Evolutionary conservation across 2,888 invertebrate species (phyloP).

Genomic region (Macrosiphum euphorbiae): DNA sequence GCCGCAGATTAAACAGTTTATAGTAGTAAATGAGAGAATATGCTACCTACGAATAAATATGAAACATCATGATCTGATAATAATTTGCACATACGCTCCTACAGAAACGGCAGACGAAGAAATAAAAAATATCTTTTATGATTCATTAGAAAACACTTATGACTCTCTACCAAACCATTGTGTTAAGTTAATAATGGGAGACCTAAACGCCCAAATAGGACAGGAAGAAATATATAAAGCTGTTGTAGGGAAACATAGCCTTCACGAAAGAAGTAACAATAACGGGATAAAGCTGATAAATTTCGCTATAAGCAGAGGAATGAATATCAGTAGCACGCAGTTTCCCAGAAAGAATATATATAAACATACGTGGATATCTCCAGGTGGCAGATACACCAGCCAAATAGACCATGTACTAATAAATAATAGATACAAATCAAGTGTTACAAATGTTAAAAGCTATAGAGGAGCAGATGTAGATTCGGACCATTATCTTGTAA

Average conservation of each 20-base stretch:
- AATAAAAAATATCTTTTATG: constrained; percentile 66
- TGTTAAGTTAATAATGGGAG: constrained; percentile 66
- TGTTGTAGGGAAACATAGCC: constrained; percentile 65
- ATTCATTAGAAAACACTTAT: constrained; percentile 62
- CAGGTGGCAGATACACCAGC: too few species aligned
- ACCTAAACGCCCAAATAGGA: constrained; percentile 67
- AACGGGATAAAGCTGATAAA: constrained; percentile 64
- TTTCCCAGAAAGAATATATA: too few species aligned
- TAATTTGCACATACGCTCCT: too few species aligned
- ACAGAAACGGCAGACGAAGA: too few species aligned
- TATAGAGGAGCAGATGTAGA: constrained; percentile 41
- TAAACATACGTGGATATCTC: too few species aligned
- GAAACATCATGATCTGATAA: constrained; percentile 65
- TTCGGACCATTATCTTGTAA: background rate
- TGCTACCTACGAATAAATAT: constrained; percentile 66
- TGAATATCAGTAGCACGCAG: too few species aligned
- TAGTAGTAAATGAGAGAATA: constrained; percentile 66
- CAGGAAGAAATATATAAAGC: constrained; percentile 65
- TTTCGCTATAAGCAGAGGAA: constrained; percentile 47
- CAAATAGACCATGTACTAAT: too few species aligned
- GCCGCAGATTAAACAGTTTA: constrained; percentile 61
- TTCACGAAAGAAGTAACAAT: constrained; percentile 65
- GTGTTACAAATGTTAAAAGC: constrained; percentile 54
- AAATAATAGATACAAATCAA: too few species aligned
- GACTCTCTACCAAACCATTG: constrained; percentile 65